Percentiles rank a stretch among this genome's conserved stretches.
phyloP scores from a whole-genome alignment of 2,888 invertebrate genomes.

The Loripinus fragilis region DNA sequence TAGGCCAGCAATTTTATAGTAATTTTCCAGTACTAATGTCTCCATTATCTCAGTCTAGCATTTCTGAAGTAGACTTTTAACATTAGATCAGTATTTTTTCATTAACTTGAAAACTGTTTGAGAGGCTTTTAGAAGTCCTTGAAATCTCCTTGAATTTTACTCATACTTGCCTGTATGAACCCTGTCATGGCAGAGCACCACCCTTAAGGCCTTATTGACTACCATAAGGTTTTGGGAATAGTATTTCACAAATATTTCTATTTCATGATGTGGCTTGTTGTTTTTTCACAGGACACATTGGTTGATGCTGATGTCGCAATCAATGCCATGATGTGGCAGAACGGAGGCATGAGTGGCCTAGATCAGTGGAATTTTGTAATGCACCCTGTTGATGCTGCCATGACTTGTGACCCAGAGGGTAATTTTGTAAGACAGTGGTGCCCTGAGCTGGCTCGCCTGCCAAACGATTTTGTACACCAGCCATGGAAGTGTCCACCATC shows the following conservation, averaged over 20 bases:
- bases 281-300: conserved; percentile 62
- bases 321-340: conserved; percentile 75
- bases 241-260: background rate
- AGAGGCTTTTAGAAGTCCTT: no score
- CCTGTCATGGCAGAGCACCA: no score
- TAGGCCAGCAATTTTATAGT: no score
- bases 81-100: no score
- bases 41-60: no score
- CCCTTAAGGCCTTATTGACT: no score
- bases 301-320: conserved; percentile 72
- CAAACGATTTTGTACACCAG: conserved; percentile 68
- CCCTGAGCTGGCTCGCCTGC: conserved; percentile 64
- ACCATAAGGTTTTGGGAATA: no score
- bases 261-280: background rate
- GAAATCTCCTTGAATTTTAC: no score
- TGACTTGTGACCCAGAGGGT: conserved; percentile 72
- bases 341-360: conserved; percentile 72
- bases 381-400: conserved; percentile 72
- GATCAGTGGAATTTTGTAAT: conserved; percentile 75
- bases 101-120: no score
- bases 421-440: conserved; percentile 65
- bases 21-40: no score
- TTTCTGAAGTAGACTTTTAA: no score
- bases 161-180: no score
- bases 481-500: conserved; percentile 72